Conservation (phyloP, 2,113 vertebrate species). For the Dipodomys ordii region DNA sequence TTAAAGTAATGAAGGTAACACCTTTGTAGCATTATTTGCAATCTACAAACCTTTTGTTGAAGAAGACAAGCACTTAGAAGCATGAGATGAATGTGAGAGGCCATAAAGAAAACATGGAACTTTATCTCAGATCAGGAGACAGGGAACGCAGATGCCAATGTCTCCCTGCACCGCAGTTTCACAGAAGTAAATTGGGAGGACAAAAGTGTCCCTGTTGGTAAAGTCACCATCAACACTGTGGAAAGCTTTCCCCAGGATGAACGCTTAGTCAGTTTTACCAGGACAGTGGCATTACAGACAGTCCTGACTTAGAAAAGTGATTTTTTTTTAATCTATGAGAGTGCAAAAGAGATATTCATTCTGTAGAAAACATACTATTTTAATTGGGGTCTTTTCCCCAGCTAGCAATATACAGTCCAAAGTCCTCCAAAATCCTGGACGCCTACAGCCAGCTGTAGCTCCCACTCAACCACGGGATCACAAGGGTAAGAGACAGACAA, state of each 20-base stretch:
- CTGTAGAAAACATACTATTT: neutral
- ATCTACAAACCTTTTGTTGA: neutral
- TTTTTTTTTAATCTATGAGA: neutral
- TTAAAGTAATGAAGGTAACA: neutral
- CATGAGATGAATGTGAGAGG: accelerated
- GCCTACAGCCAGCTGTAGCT: neutral
- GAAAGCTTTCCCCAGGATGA: neutral
- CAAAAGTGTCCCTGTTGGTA: neutral
- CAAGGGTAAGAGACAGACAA: neutral
- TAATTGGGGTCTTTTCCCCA: neutral
- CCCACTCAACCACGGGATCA: neutral
- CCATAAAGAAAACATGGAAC: neutral
- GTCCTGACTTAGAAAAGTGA: neutral
- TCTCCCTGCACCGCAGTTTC: neutral
- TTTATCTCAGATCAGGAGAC: neutral
- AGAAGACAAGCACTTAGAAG: neutral
- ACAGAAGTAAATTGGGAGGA: neutral
- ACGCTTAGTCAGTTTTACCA: neutral
- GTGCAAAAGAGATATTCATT: neutral
- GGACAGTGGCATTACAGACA: neutral
- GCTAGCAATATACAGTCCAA: neutral
- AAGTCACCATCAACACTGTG: neutral
- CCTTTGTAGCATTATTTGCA: neutral
- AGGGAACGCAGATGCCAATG: neutral
- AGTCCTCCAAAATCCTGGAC: neutral